Base-by-base conservation (phyloP, 2,797 vertebrate genomes). In the Poeciliopsis gracilis region DNA sequence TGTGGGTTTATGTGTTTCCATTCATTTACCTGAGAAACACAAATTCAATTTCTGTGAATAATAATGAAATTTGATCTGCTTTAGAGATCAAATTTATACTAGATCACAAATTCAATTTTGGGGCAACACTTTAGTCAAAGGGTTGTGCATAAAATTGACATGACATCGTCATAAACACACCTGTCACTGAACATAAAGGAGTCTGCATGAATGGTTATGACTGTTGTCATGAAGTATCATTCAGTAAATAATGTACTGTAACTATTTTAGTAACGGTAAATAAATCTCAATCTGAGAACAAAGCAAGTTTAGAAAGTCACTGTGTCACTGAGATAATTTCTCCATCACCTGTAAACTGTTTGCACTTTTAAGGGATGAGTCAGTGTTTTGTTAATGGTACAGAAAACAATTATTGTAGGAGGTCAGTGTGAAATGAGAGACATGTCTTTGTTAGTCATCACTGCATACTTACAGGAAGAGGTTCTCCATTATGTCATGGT, bases 401-500 rank as follows among this genome's bases (percentile, higher is more conserved):
- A 73, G 36, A 73, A 38, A 73, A 53, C 49, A 53, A 55, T 53
- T n/a, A 25, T 33, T 73, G 63, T n/a, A 7, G 1, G 0, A 15
- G 43, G 16, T 20, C 25, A 38, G 12, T 25, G 23, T 36, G 71
- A 63, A 36, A 57, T 12, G 3, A 74, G 6, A 25, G 0, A 0
- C 80, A 47, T 2, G 41, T 63, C 45, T 71, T 51, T 74, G 69
- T 77, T 38, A 18, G 41, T 75, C 5, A 18, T 2, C 25, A 15
- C 16, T 16, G 72, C 30, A 12, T 57, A 92, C 93, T 98, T 90
- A 99, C 98, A 99, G 95, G 90, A 99, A 99, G 93, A 99, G 97
- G 92, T 99, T 99, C 94, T 99, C 98, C 98, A 99, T 99, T 88
- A 99, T 97, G 92, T 99, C 98, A 80, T 97, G 97, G 93, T 99